Evolutionary conservation across 2,888 invertebrate genomes (phyloP).

Genomic region (Litoditis marina): DNA sequence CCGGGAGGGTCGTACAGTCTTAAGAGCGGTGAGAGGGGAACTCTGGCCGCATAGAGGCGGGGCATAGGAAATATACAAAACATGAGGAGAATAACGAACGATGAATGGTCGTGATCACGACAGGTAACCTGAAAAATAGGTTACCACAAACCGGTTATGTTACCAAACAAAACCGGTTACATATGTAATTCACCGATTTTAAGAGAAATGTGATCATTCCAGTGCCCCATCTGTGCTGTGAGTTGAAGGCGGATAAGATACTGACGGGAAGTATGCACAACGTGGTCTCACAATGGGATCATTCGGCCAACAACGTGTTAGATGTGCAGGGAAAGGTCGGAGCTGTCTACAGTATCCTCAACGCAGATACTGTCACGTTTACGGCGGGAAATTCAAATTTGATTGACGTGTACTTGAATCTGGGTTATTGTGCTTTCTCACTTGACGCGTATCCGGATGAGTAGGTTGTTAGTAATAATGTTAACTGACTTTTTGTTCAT

Average conservation of each 20-base stretch:
- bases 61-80: too few relatives aligned
- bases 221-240: not conserved
- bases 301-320: not conserved
- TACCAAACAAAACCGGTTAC: too few relatives aligned
- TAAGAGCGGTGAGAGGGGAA: too few relatives aligned
- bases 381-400: not conserved
- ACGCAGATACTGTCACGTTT: not conserved
- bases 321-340: not conserved
- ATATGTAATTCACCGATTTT: not conserved
- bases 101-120: too few relatives aligned
- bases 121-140: too few relatives aligned
- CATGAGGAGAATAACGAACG: too few relatives aligned
- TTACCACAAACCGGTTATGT: too few relatives aligned
- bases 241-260: not conserved
- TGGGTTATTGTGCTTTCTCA: not conserved
- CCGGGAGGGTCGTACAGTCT: too few relatives aligned
- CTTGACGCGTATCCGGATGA: not conserved
- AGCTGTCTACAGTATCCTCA: not conserved
- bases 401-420: not conserved
- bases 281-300: not conserved
- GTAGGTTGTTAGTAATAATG: not conserved
- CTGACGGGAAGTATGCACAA: not conserved
- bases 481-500: too few relatives aligned
- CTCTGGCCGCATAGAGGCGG: too few relatives aligned
- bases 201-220: not conserved